Base-by-base conservation (phyloP, 2,888 invertebrate species). In the Boloria selene region DNA sequence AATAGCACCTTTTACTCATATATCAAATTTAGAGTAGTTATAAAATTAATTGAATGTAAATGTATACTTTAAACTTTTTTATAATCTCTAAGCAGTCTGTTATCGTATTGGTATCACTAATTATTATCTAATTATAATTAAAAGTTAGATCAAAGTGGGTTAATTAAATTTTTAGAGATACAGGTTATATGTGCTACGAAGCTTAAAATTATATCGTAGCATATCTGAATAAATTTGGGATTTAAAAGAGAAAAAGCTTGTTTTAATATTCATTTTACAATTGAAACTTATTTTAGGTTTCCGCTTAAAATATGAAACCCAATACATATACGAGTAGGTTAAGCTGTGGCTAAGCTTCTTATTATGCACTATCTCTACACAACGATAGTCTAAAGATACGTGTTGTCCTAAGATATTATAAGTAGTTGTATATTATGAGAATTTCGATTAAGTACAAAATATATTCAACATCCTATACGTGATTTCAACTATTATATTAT, bases 1-100 rank as follows among this genome's bases (percentile, higher is more conserved):
- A 38, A 38, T 16, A 54, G 53, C 61, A 56, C 38, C 50, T 59
- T 45, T 50, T 17, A 66, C n/a, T 31, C 26, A 22, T 55, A 51
- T 61, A 61, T 51, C 61, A 38, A 56, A 55, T 38, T 31, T 50
- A 18, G 55, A 31, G 51, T 56, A 50, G 61, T 61, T 61, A 64
- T 47, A 50, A 54, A 52, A 62, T 65, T 64, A 60, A 62, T 65
- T 49, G 22, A 67, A 62, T 67, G 31, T 58, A 61, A 61, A 60
- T 63, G 51, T 61, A 65, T 61, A 49, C 61, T 18, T 61, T 60
- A 45, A 52, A 45, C 44, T 13, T 3, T 45, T 45, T 56, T 61
- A 52, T 50, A 51, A 18, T 54, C 45, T 47, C 22, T 38, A 17
- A 64, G 22, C 60, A 50, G 55, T 26, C 38, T 55, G 18, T 31